Percentiles rank a stretch among this genome's conserved stretches.
phyloP scores from a whole-genome alignment of 2,113 vertebrate species.

The Stegostoma tigrinum region DNA sequence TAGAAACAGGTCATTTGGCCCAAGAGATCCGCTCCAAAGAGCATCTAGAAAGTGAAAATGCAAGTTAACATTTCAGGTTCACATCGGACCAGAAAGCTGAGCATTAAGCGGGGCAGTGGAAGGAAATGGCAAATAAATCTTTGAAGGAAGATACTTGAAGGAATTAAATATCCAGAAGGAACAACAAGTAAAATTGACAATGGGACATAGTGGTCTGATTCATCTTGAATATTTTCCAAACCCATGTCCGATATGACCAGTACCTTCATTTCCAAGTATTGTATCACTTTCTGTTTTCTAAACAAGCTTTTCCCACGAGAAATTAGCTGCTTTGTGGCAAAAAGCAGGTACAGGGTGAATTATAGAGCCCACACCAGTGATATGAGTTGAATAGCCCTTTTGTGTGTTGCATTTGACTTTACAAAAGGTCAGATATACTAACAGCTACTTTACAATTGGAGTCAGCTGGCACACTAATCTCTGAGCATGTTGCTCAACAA shows the following conservation, averaged over 20 bases:
- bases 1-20: no score
- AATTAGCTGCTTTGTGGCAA: background rate
- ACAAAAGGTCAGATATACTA: background rate
- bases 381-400: background rate
- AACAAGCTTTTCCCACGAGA: no score
- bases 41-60: background rate
- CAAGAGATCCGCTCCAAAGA: no score
- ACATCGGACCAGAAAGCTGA: background rate
- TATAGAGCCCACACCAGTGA: background rate
- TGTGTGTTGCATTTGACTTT: background rate
- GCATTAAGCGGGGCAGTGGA: background rate
- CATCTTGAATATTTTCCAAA: no score
- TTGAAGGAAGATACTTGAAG: background rate
- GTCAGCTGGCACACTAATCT: background rate
- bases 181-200: no score
- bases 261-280: no score
- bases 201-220: no score
- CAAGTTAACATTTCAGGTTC: background rate
- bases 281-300: no score
- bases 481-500: background rate
- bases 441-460: background rate
- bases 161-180: no score
- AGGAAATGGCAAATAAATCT: background rate
- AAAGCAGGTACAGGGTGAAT: background rate
- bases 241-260: no score